Base-by-base conservation (phyloP, 1,140 invertebrate genomes). In the Diachasma alloeum region DNA sequence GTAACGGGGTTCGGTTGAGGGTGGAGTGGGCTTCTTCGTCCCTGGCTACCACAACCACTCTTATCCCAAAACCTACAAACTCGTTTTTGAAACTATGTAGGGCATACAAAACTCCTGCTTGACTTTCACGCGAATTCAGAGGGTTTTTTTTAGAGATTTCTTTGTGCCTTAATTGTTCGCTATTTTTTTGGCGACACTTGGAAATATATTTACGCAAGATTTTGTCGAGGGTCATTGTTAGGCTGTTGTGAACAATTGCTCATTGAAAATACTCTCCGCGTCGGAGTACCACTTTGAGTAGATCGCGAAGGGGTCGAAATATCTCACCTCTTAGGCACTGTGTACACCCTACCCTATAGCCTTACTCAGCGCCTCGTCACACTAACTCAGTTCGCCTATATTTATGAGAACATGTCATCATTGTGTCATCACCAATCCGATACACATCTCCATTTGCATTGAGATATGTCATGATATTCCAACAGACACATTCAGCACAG, bases 21-120 rank as follows among this genome's bases (percentile, higher is more conserved):
- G 74, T 75, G n/a, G 6, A 22, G n/a, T 8, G 48, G n/a, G 48
- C n/a, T 56, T 56, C 17, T 56, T 56, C n/a, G 48, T 19, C n/a
- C 48, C 48, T 56, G 15, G 48, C 5, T 56, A 56, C 82, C 78
- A 73, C 79, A 63, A 73, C 48, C 19, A 48, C 74, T 68, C 77
- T 75, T 70, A 68, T 79, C 70, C 71, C 79, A 75, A 82, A 79
- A 76, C 53, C 4, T 37, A 2, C 13, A 63, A 39, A 24, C 24
- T 15, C 0, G 11, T n/a, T 15, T 36, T 77, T 69, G 53, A 15
- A 15, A 78, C 77, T 86, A 87, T 87, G 83, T 87, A 84, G 85
- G 85, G 59, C 85, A 86, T 85, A 81, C 82, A 87, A 9, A 19
- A 83, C 77, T 83, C 82, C 80, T 84, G 85, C 82, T 86, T 83